phyloP scores from a whole-genome alignment of 2,113 vertebrate genomes.

The Panthera leo region DNA sequence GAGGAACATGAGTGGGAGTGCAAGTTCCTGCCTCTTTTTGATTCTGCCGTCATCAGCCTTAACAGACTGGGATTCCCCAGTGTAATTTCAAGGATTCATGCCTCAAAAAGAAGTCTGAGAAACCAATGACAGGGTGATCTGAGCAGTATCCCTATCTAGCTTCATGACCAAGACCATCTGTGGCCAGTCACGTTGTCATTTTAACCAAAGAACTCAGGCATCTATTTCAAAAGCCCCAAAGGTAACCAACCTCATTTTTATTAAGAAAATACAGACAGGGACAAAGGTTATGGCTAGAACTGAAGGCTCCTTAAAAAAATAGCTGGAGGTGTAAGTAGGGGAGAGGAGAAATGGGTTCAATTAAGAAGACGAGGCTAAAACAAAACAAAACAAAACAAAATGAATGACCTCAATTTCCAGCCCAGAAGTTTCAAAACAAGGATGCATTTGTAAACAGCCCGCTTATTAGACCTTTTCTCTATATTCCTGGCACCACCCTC shows the following conservation, averaged over 20 bases:
- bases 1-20: background rate
- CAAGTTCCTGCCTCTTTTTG: background rate
- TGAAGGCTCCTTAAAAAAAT: background rate
- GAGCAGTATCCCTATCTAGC: background rate
- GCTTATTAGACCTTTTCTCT: background rate
- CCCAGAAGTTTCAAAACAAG: background rate
- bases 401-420: background rate
- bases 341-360: background rate
- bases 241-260: background rate
- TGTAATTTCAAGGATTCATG: background rate
- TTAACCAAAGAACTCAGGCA: conserved; percentile 8
- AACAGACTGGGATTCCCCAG: background rate
- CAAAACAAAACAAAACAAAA: background rate
- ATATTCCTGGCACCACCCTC: background rate
- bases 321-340: background rate
- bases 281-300: background rate
- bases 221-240: background rate
- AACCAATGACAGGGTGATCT: background rate
- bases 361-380: background rate
- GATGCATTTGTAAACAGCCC: background rate
- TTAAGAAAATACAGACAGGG: background rate
- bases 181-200: background rate
- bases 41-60: background rate
- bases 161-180: background rate
- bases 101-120: background rate